A percentile compares a stretch with the other conserved stretches of the same genome.
Conservation (phyloP, 2,113 vertebrate genomes). For the Mobula hypostoma region DNA sequence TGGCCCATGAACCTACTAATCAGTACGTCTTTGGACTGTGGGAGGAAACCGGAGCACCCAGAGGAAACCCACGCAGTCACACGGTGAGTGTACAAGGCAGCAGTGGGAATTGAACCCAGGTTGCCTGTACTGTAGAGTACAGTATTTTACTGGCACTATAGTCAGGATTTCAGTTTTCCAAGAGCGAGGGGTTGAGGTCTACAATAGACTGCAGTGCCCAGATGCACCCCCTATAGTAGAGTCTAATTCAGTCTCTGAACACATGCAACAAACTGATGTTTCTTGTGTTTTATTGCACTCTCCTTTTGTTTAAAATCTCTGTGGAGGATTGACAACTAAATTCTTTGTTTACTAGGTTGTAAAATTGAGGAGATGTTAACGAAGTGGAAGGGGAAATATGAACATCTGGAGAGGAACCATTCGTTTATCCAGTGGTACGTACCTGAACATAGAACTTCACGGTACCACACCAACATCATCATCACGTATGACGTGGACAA, state of each 20-base stretch:
- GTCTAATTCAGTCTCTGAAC: neutral
- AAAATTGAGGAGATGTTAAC: conserved; percentile 73
- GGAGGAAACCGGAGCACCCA: too few species aligned
- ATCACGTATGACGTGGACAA: too few species aligned
- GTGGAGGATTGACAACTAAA: neutral
- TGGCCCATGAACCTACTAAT: too few species aligned
- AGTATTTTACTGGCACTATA: neutral
- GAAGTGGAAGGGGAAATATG: conserved; percentile 76
- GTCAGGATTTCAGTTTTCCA: neutral
- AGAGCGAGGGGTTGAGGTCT: neutral
- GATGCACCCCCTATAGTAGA: neutral
- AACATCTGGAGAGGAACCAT: conserved; percentile 79
- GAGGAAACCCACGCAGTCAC: too few species aligned
- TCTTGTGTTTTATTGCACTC: neutral
- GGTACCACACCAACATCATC: too few species aligned
- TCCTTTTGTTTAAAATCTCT: neutral
- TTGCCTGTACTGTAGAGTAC: too few species aligned
- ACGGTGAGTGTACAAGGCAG: too few species aligned
- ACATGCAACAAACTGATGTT: neutral
- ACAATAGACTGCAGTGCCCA: neutral
- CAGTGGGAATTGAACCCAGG: too few species aligned
- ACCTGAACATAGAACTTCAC: too few species aligned
- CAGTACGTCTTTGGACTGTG: too few species aligned
- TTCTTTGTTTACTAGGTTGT: conserved; percentile 56
- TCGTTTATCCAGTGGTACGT: conserved; percentile 92